Conservation (phyloP, 1,140 invertebrate species). For the Drosophila nigromelanica region DNA sequence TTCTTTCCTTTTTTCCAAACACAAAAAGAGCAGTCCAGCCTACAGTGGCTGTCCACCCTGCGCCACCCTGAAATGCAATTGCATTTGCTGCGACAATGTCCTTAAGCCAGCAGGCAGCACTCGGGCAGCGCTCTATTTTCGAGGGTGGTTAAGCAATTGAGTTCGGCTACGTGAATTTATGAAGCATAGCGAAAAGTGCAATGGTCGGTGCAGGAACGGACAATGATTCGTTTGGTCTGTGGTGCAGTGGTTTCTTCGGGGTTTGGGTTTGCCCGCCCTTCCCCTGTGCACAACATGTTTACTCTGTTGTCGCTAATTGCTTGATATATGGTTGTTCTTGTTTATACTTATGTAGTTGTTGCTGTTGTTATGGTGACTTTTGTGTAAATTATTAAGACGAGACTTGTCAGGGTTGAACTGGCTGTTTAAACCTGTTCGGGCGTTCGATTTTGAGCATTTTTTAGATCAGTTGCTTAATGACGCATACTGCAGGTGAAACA, state of each 20-base stretch:
- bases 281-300: slow-evolving; percentile 40
- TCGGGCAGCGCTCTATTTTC: slow-evolving; percentile 4
- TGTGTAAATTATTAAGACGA: slow-evolving; percentile 48
- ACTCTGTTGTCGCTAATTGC: slow-evolving; percentile 76
- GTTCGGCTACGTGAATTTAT: slow-evolving; percentile 71
- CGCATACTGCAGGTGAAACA: slow-evolving; percentile 43
- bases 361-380: slow-evolving; percentile 69
- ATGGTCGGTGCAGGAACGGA: slow-evolving; percentile 32
- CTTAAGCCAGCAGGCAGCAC: slow-evolving; percentile 19
- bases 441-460: neutral
- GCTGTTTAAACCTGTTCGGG: neutral
- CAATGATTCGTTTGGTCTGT: slow-evolving; percentile 24
- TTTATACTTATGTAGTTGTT: slow-evolving; percentile 24
- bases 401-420: slow-evolving; percentile 29
- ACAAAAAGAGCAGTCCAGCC: slow-evolving; percentile 32
- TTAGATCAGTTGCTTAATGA: slow-evolving; percentile 45
- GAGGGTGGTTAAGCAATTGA: slow-evolving; percentile 58
- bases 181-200: slow-evolving; percentile 73
- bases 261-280: slow-evolving; percentile 20
- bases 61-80: slow-evolving; percentile 41
- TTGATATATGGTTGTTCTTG: slow-evolving; percentile 61
- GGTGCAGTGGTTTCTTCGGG: slow-evolving; percentile 16
- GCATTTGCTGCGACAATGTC: slow-evolving; percentile 46
- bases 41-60: neutral
- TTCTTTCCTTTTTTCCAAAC: neutral